A percentile compares a stretch with the other conserved stretches of the same genome.
Conservation (phyloP, 2,113 vertebrate species). For the Sturnira hondurensis region DNA sequence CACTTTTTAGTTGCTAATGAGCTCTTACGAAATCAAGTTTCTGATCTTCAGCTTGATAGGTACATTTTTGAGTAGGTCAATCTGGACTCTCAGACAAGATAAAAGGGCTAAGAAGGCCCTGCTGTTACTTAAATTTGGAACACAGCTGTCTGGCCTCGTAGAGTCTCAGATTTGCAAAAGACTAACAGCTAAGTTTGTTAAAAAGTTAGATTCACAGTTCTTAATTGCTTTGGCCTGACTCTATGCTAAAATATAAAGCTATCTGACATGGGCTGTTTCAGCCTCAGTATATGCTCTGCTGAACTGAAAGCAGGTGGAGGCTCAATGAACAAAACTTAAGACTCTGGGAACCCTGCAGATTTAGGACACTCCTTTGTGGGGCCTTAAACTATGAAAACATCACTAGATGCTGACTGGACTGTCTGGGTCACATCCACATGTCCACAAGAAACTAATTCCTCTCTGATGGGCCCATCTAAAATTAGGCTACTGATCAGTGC, state of each 20-base stretch:
- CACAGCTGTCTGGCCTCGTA: neutral
- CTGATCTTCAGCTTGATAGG: neutral
- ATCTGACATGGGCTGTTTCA: neutral
- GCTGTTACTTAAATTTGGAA: neutral
- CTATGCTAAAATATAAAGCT: conserved; percentile 23
- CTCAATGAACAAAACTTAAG: conserved; percentile 6
- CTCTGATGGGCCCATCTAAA: conserved; percentile 31
- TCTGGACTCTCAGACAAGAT: neutral
- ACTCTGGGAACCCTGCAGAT: neutral
- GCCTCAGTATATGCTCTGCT: neutral
- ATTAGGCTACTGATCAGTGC: conserved; percentile 1
- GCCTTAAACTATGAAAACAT: conserved; percentile 43
- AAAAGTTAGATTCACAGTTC: neutral
- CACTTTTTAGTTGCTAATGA: conserved; percentile 12
- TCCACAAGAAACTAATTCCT: neutral
- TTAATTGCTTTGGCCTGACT: neutral
- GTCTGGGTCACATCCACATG: conserved; percentile 35
- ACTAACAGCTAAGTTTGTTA: neutral
- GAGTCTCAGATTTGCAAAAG: neutral
- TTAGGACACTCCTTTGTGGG: conserved; percentile 31
- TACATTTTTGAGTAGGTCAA: neutral
- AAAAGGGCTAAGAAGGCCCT: neutral
- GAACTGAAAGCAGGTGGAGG: conserved; percentile 7
- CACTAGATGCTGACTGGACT: neutral
- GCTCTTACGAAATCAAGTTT: conserved; percentile 4